Conservation (phyloP, 2,888 invertebrate species). For the Eristalis intricaria region DNA sequence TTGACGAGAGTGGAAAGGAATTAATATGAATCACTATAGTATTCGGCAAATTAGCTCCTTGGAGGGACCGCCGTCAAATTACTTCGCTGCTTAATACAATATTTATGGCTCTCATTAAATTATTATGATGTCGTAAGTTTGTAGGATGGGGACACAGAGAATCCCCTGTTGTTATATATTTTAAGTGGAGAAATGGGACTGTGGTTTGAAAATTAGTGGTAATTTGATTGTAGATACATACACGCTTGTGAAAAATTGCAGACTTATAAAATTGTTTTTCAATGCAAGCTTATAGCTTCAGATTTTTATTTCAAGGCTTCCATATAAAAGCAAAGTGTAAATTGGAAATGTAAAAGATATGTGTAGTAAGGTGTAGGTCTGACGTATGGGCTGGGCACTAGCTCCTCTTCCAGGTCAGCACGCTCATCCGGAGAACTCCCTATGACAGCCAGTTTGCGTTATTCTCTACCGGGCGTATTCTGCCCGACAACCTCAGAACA, state of each 20-base stretch:
- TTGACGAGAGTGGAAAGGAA: slow-evolving; percentile 17
- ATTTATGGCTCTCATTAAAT: not conserved
- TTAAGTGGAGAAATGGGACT: not conserved
- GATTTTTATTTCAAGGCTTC: not conserved
- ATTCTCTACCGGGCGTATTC: too few species aligned
- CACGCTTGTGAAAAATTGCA: not conserved
- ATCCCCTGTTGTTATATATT: not conserved
- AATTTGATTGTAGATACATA: too few species aligned
- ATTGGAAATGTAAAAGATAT: too few species aligned
- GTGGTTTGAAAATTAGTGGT: not conserved
- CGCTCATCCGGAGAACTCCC: too few species aligned
- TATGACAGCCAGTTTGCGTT: too few species aligned
- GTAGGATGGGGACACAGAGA: not conserved
- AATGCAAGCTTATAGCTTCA: not conserved
- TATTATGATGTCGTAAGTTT: not conserved
- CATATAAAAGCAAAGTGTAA: too few species aligned
- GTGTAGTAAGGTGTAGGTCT: too few species aligned
- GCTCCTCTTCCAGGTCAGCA: too few species aligned
- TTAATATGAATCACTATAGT: not conserved
- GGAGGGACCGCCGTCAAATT: not conserved
- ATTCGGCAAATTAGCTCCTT: not conserved
- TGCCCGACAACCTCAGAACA: too few species aligned
- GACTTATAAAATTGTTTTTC: not conserved
- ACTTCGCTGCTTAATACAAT: not conserved
- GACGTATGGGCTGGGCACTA: too few species aligned